These are phyloP conservation scores for Burhinus bistriatus DNA, from an alignment of 2,113 vertebrate species.

Conservation along the genomic window DNA sequence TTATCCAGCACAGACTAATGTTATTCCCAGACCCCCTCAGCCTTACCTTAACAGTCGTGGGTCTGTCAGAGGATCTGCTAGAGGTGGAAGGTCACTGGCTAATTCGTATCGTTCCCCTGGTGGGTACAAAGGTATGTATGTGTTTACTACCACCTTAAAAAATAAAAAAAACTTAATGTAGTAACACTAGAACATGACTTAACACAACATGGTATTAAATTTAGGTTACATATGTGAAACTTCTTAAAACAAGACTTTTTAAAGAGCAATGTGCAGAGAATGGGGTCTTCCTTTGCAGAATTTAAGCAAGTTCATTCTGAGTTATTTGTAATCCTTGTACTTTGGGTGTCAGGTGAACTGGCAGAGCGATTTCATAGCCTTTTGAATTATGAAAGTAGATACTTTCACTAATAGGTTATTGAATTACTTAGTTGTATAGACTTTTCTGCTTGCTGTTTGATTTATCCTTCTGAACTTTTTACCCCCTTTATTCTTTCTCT, in stretches of 20 bases:
- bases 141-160: not conserved
- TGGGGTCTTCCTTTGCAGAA: not conserved
- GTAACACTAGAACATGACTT: not conserved
- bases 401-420: not conserved
- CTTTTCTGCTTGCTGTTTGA: not conserved
- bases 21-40: conserved; percentile 76
- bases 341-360: not conserved
- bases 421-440: not conserved
- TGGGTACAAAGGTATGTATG: conserved; percentile 82
- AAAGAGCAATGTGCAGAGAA: not conserved
- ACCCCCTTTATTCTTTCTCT: not conserved
- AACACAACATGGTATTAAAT: not conserved
- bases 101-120: conserved; percentile 79
- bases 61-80: conserved; percentile 82
- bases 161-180: too few relatives aligned
- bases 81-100: conserved; percentile 78
- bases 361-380: not conserved
- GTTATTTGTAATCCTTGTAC: not conserved
- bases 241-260: not conserved
- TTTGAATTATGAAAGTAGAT: not conserved
- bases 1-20: conserved; percentile 76
- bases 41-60: conserved; percentile 78
- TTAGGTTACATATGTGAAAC: not conserved
- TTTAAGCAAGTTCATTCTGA: not conserved
- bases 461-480: not conserved